A percentile compares a stretch with the other conserved stretches of the same genome.
phyloP scores from a whole-genome alignment of 2,888 invertebrate species.

The Acanthosoma haemorrhoidale region DNA sequence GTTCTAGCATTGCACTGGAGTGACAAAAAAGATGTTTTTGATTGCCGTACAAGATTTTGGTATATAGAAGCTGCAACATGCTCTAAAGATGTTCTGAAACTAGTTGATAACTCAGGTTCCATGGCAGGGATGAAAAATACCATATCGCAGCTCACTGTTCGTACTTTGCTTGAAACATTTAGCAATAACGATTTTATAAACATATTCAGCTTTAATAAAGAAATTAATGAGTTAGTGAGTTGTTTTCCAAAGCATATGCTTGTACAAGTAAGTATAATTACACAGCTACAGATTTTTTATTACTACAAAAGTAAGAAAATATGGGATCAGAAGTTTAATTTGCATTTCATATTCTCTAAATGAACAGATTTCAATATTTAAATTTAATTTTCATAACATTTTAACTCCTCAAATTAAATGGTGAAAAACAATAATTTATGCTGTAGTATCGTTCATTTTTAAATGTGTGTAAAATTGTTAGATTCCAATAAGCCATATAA shows the following conservation, averaged over 20 bases:
- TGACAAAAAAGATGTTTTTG: slow-evolving; percentile 51
- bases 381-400: no score
- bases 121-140: slow-evolving; percentile 78
- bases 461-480: no score
- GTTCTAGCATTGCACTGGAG: slow-evolving; percentile 63
- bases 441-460: no score
- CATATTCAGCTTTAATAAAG: slow-evolving; percentile 70
- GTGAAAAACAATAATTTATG: no score
- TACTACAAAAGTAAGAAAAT: no score
- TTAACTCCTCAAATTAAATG: no score
- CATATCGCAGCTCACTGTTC: slow-evolving; percentile 79
- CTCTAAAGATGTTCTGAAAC: slow-evolving; percentile 92
- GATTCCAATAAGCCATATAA: no score
- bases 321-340: no score
- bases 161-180: slow-evolving; percentile 84
- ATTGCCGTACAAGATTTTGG: slow-evolving; percentile 89
- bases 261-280: slow-evolving; percentile 57
- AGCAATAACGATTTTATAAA: slow-evolving; percentile 98
- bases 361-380: no score
- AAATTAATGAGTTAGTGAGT: slow-evolving; percentile 65
- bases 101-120: slow-evolving; percentile 92
- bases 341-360: no score
- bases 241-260: slow-evolving; percentile 74
- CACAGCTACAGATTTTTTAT: no score
- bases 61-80: slow-evolving; percentile 97